A percentile compares a stretch with the other conserved stretches of the same genome.
Conservation (phyloP, 2,113 vertebrate genomes). For the Thermophis baileyi region DNA sequence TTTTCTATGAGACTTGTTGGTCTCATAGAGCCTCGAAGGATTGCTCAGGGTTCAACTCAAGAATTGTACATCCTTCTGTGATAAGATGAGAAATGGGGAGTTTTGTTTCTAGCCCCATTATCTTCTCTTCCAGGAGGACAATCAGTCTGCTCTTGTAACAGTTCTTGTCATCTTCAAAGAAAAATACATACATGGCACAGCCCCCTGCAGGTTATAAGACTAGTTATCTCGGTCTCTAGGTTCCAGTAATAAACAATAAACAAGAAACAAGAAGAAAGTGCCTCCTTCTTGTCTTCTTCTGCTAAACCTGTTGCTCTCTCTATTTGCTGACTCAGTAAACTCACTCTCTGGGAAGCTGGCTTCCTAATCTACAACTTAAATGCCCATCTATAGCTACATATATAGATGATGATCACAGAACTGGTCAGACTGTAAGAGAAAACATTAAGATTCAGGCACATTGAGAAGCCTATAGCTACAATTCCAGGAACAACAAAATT, state of each 20-base stretch:
- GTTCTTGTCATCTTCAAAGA: not conserved
- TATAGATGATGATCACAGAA: not conserved
- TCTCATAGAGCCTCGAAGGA: not conserved
- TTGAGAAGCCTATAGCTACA: not conserved
- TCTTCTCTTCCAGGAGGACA: not conserved
- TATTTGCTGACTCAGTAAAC: not conserved
- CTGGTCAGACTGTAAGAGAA: not conserved
- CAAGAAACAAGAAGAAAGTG: not conserved
- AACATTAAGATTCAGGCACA: not conserved
- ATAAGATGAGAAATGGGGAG: not conserved
- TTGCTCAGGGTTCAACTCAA: not conserved
- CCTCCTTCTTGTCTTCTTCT: not conserved
- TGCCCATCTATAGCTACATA: not conserved
- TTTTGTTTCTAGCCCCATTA: not conserved
- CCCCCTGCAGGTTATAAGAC: not conserved
- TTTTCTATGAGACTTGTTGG: not conserved
- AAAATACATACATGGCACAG: not conserved
- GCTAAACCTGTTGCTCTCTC: not conserved
- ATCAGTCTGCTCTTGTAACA: not conserved
- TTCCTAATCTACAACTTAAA: not conserved
- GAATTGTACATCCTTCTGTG: not conserved
- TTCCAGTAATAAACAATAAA: not conserved
- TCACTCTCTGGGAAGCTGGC: not conserved
- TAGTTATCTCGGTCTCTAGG: not conserved
- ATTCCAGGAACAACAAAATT: not conserved